A percentile compares a stretch with the other conserved stretches of the same genome.
Evolutionary conservation across 2,888 invertebrate species (phyloP).

Genomic region (Acholoe squamosa): DNA sequence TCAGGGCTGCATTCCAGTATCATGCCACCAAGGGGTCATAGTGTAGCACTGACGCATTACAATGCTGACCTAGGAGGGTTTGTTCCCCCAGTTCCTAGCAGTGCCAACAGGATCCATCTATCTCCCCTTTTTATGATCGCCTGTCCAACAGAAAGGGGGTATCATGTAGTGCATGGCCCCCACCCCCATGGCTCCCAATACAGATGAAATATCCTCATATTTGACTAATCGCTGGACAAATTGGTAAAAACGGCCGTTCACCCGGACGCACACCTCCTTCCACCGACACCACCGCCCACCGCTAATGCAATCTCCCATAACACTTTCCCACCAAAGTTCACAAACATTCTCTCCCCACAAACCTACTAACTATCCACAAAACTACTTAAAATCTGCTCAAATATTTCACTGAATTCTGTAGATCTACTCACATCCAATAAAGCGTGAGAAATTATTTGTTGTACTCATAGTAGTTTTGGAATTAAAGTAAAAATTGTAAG

Average conservation of each 20-base stretch:
- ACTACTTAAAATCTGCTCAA: not conserved
- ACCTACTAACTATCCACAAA: not conserved
- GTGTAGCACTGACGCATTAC: too few species aligned
- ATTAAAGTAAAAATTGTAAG: not conserved
- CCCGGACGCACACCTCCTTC: not conserved
- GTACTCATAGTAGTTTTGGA: too few species aligned
- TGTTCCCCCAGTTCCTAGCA: too few species aligned
- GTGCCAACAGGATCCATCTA: not conserved
- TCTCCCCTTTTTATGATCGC: not conserved
- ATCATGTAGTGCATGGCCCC: not conserved
- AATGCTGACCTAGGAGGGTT: too few species aligned
- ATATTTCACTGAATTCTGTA: not conserved
- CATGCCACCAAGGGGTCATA: too few species aligned
- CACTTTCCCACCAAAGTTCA: not conserved
- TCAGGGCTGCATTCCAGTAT: too few species aligned
- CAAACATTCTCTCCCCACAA: too few species aligned
- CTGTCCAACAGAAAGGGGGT: not conserved
- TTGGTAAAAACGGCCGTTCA: not conserved
- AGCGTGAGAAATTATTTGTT: too few species aligned
- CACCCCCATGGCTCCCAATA: not conserved
- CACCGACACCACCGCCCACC: not conserved
- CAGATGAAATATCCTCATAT: slow-evolving; percentile 26
- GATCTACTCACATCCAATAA: not conserved
- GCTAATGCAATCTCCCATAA: not conserved
- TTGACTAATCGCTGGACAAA: not conserved